Evolutionary conservation across 2,113 vertebrate genomes (phyloP).

Genomic region (Pteronura brasiliensis): DNA sequence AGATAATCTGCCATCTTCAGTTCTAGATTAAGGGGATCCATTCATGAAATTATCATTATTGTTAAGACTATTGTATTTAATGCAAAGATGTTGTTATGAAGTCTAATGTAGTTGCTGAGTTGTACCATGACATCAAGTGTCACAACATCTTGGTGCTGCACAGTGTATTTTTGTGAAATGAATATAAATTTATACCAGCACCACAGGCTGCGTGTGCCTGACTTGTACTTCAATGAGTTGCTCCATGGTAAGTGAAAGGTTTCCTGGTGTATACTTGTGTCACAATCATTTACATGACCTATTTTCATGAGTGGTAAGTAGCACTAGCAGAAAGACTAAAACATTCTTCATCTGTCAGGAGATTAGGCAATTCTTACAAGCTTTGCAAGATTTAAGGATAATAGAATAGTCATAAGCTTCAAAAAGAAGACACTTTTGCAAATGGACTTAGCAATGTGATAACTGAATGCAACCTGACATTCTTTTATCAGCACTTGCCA

Average conservation of each 20-base stretch:
- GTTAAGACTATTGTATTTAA: conserved; percentile 59
- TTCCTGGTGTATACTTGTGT: neutral
- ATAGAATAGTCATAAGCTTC: neutral
- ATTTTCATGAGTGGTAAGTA: conserved; percentile 36
- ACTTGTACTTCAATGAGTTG: conserved; percentile 21
- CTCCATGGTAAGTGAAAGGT: conserved; percentile 13
- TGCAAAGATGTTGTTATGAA: conserved; percentile 17
- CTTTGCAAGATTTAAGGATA: neutral
- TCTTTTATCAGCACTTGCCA: neutral
- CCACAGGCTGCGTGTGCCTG: neutral
- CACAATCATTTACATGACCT: neutral
- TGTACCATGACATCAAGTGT: conserved; percentile 49
- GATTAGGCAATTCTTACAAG: neutral
- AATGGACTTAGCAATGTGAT: neutral
- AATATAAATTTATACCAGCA: conserved; percentile 47
- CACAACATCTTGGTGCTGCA: conserved; percentile 36
- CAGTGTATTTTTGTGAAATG: conserved; percentile 36
- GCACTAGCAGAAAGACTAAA: neutral
- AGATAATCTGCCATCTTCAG: conserved; percentile 35
- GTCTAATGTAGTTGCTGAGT: conserved; percentile 12
- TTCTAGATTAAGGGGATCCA: conserved; percentile 16
- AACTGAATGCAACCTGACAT: neutral
- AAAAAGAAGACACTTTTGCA: conserved; percentile 17
- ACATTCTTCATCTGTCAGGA: neutral
- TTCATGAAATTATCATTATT: conserved; percentile 51